These are phyloP conservation scores for Tympanuchus pallidicinctus DNA, from an alignment of 2,113 vertebrate species.

Conservation along the genomic window DNA sequence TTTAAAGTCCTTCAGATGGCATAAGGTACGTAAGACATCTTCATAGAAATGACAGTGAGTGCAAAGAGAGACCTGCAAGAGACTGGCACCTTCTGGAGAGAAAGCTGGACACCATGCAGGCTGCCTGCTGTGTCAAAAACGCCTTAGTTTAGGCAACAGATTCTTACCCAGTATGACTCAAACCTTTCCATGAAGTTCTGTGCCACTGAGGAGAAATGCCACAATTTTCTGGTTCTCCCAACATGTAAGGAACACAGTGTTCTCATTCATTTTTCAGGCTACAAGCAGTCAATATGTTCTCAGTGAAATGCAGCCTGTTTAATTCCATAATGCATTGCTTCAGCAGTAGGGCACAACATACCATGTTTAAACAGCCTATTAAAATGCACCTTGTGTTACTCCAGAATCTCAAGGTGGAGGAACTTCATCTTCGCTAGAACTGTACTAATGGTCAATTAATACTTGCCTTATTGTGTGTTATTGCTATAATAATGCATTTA, in stretches of 20 bases:
- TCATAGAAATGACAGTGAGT: not conserved
- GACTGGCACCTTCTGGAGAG: slow-evolving; percentile 32
- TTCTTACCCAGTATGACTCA: slow-evolving; percentile 45
- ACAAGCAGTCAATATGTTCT: slow-evolving; percentile 8
- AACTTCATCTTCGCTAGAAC: not conserved
- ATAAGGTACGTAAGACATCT: not conserved
- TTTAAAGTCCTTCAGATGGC: not conserved
- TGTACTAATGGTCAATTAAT: slow-evolving; percentile 3
- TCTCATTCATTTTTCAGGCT: slow-evolving; percentile 8
- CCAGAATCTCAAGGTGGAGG: not conserved
- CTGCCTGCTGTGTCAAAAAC: slow-evolving; percentile 45
- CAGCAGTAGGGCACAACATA: not conserved
- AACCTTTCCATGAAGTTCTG: slow-evolving; percentile 27
- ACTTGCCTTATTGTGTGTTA: not conserved
- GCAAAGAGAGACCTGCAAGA: slow-evolving; percentile 19
- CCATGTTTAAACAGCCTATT: not conserved
- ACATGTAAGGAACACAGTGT: slow-evolving; percentile 36
- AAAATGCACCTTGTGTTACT: not conserved
- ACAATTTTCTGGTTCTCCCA: slow-evolving; percentile 8
- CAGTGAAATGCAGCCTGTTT: slow-evolving; percentile 22
- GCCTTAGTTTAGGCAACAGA: slow-evolving; percentile 33
- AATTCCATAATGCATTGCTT: not conserved
- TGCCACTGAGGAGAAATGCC: slow-evolving; percentile 12
- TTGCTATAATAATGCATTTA: slow-evolving; percentile 18
- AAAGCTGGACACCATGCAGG: slow-evolving; percentile 25